These are phyloP conservation scores for Drosophila baimaii DNA, from an alignment of 1,140 invertebrate species.

Conservation along the genomic window DNA sequence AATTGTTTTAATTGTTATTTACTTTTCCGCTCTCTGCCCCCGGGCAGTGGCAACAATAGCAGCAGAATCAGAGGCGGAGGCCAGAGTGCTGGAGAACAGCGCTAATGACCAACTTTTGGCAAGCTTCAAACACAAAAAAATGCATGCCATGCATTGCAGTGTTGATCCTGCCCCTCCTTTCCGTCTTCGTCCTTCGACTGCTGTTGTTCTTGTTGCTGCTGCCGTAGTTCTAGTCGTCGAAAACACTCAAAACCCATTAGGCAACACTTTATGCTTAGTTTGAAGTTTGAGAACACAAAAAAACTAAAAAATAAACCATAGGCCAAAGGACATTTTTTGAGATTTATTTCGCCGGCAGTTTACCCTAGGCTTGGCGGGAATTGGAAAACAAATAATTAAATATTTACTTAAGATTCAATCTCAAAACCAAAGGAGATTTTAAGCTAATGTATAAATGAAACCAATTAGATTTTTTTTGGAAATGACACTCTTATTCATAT, in stretches of 20 bases:
- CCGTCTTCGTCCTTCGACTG: conserved; percentile 12
- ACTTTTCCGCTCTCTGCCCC: conserved; percentile 48
- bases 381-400: background rate
- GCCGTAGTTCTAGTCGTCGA: conserved; percentile 65
- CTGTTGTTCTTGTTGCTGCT: conserved; percentile 33
- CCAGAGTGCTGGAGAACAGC: conserved; percentile 51
- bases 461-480: no score
- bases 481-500: no score
- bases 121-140: conserved; percentile 59
- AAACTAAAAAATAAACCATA: conserved; percentile 26
- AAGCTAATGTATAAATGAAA: background rate
- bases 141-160: conserved; percentile 65
- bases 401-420: background rate
- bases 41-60: conserved; percentile 38
- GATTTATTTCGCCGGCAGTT: background rate
- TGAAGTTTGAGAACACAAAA: conserved; percentile 64
- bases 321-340: background rate
- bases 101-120: conserved; percentile 80
- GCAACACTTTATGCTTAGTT: conserved; percentile 82
- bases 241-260: conserved; percentile 83
- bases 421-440: background rate
- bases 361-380: background rate
- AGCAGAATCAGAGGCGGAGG: conserved; percentile 27
- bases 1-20: conserved; percentile 80
- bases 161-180: conserved; percentile 36